Conservation (phyloP, 2,113 vertebrate genomes). For the Pterophyllum scalare region DNA sequence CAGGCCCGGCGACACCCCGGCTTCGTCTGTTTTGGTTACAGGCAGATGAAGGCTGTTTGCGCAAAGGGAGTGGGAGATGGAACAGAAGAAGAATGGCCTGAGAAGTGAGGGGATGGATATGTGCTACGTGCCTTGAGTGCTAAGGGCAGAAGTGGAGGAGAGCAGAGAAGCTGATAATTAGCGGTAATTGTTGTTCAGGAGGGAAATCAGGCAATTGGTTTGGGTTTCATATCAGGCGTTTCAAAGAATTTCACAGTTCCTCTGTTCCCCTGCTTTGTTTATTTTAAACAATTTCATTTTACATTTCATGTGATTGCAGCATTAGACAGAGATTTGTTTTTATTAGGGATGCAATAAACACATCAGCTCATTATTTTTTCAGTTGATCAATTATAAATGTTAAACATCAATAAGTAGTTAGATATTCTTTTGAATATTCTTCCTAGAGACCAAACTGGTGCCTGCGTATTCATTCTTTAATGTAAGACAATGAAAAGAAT, state of each 20-base stretch:
- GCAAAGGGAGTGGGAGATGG: constrained; percentile 43
- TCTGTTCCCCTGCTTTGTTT: constrained; percentile 9
- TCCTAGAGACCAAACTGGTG: neutral
- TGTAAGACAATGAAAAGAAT: neutral
- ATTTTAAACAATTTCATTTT: constrained; percentile 9
- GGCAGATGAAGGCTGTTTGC: constrained; percentile 57
- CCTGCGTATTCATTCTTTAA: neutral
- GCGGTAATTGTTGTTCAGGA: constrained; percentile 75
- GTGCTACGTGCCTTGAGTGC: constrained; percentile 66
- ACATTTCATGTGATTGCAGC: constrained; percentile 14
- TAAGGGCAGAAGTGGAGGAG: constrained; percentile 40
- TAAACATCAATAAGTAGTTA: constrained; percentile 8
- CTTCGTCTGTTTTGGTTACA: constrained; percentile 68
- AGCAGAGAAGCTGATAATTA: constrained; percentile 72
- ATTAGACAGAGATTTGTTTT: neutral
- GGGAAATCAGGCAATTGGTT: constrained; percentile 22
- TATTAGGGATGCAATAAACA: neutral
- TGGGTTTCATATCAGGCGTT: constrained; percentile 39
- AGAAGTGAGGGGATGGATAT: constrained; percentile 61
- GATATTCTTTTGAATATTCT: constrained; percentile 3
- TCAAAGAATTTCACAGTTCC: constrained; percentile 21
- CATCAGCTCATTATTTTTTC: constrained; percentile 3
- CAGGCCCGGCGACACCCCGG: constrained; percentile 58
- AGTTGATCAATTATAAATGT: neutral
- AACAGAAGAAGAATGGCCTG: constrained; percentile 39